Percentiles rank a stretch among this genome's conserved stretches.
Evolutionary conservation across 2,113 vertebrate genomes (phyloP).

Genomic region (Thryonomys swinderianus): DNA sequence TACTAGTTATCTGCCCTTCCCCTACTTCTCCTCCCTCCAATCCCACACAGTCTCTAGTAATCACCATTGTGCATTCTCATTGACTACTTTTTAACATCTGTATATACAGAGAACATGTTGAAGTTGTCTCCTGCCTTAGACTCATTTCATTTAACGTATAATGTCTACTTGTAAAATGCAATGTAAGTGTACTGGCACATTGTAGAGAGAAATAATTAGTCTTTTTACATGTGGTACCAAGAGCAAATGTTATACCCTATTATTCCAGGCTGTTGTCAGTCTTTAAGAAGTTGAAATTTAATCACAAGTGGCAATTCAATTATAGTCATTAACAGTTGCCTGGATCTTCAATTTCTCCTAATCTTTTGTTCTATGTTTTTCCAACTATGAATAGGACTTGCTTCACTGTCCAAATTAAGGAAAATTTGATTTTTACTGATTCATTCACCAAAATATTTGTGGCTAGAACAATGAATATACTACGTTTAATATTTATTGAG

Average conservation of each 20-base stretch:
- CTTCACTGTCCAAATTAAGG: not conserved
- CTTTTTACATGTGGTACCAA: not conserved
- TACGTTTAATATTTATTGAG: slow-evolving; percentile 47
- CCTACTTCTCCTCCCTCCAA: not conserved
- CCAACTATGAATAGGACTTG: slow-evolving; percentile 7
- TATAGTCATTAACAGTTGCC: not conserved
- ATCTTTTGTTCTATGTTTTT: not conserved
- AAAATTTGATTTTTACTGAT: slow-evolving; percentile 58
- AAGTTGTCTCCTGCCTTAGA: not conserved
- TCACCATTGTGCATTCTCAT: not conserved
- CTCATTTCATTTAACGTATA: not conserved
- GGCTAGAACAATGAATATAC: slow-evolving; percentile 28
- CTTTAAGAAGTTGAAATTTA: slow-evolving; percentile 28
- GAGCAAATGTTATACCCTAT: not conserved
- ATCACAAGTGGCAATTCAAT: slow-evolving; percentile 33
- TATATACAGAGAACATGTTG: not conserved
- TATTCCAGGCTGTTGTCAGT: not conserved
- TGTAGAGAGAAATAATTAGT: not conserved
- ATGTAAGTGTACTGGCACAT: not conserved
- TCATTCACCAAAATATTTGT: slow-evolving; percentile 23
- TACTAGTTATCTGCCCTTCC: not conserved
- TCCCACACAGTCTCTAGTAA: not conserved
- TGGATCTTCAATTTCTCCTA: not conserved
- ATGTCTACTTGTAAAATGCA: not conserved
- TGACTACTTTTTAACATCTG: not conserved